Percentiles rank a stretch among this genome's conserved stretches.
These are phyloP conservation scores for Drosophila ananassae DNA, from an alignment of 1,140 invertebrate species.

Conservation along the genomic window DNA sequence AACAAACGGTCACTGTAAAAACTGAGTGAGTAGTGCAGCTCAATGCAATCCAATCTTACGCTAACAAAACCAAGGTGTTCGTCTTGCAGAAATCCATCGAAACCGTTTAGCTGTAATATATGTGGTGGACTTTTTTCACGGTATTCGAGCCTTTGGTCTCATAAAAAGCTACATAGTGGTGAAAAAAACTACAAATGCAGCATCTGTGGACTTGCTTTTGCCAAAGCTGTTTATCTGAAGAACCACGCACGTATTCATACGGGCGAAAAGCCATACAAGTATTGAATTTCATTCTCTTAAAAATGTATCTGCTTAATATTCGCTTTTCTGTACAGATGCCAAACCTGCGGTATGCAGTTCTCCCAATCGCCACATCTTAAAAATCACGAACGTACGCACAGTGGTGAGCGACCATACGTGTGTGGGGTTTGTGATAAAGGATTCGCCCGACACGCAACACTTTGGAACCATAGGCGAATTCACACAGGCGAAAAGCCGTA, in stretches of 20 bases:
- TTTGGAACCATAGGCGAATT: constrained; percentile 95
- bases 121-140: constrained; percentile 92
- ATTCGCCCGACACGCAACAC: constrained; percentile 92
- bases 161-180: constrained; percentile 93
- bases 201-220: constrained; percentile 96
- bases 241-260: constrained; percentile 95
- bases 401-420: constrained; percentile 94
- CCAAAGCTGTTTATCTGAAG: constrained; percentile 94
- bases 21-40: constrained; percentile 70
- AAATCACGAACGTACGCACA: constrained; percentile 96
- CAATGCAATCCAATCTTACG: constrained; percentile 18
- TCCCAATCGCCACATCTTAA: constrained; percentile 95
- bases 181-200: constrained; percentile 96
- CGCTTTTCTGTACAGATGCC: constrained; percentile 85
- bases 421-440: constrained; percentile 96
- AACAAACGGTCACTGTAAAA: constrained; percentile 68
- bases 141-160: constrained; percentile 93
- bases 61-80: constrained; percentile 38
- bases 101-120: constrained; percentile 94
- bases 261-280: constrained; percentile 93
- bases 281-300: constrained; percentile 21
- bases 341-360: constrained; percentile 94
- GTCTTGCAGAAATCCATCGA: constrained; percentile 83
- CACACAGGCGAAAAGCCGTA: constrained; percentile 97
- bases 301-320: background rate